These are phyloP conservation scores for Apocheima hispidaria DNA, from an alignment of 2,888 invertebrate species.

Conservation along the genomic window DNA sequence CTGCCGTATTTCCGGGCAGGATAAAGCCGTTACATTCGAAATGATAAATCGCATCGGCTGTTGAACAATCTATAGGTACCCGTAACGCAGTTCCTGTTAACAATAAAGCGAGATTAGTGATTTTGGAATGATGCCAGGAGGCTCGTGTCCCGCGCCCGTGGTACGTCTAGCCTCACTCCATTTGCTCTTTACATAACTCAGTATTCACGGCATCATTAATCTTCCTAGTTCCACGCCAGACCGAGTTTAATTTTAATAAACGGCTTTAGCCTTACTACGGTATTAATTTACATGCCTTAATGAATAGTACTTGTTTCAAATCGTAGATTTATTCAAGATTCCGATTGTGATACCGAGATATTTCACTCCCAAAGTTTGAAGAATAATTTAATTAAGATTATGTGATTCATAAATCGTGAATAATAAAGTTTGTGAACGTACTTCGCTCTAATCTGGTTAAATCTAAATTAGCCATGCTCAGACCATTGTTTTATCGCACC, in stretches of 20 bases:
- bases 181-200: slow-evolving; percentile 84
- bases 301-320: slow-evolving; percentile 67
- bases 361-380: slow-evolving; percentile 30
- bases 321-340: slow-evolving; percentile 59
- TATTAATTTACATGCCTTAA: slow-evolving; percentile 79
- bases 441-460: slow-evolving; percentile 37
- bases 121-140: slow-evolving; percentile 83
- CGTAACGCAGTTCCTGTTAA: slow-evolving; percentile 62
- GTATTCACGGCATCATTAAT: slow-evolving; percentile 85
- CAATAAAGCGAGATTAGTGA: slow-evolving; percentile 79
- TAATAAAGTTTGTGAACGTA: slow-evolving; percentile 37
- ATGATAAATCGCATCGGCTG: slow-evolving; percentile 56
- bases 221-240: slow-evolving; percentile 83
- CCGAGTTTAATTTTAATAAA: slow-evolving; percentile 85
- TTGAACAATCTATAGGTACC: slow-evolving; percentile 37
- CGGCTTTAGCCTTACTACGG: slow-evolving; percentile 74
- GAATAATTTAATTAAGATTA: slow-evolving; percentile 40
- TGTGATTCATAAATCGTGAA: slow-evolving; percentile 40
- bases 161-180: slow-evolving; percentile 75
- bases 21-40: slow-evolving; percentile 42
- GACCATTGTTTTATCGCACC: slow-evolving; percentile 39
- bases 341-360: slow-evolving; percentile 52
- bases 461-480: slow-evolving; percentile 45
- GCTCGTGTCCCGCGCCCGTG: slow-evolving; percentile 41
- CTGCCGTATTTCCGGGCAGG: slow-evolving; percentile 38